Evolutionary conservation across 2,888 invertebrate species (phyloP), one percentile per base, ranked within the genome.

Genomic region (Conops quadrifasciatus): DNA sequence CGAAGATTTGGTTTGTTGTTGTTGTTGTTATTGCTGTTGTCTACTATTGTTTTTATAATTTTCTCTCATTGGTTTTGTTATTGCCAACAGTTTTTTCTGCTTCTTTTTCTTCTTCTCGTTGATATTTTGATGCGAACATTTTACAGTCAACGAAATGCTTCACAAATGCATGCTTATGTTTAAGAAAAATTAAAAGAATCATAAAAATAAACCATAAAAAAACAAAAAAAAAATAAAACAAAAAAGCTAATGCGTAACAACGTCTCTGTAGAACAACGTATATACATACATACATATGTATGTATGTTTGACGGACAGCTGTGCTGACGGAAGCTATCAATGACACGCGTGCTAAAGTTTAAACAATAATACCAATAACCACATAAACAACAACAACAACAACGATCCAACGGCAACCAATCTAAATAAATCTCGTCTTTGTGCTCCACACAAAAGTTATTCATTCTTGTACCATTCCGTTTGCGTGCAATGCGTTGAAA

Each of bases 271-370:
- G n/a, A n/a, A n/a, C n/a, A n/a, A n/a, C n/a, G n/a, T n/a, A n/a
- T n/a, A n/a, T n/a, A n/a, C n/a, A n/a, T n/a, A n/a, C n/a, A n/a
- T n/a, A n/a, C n/a, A n/a, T n/a, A n/a, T n/a, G n/a, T n/a, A n/a
- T n/a, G n/a, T 16, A 58, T 26, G 15, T 21, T 16, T 26, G 15
- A 58, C 58, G 4, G 58, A 58, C 62, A 11, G 62, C 36, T 62
- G 62, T 11, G 15, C 43, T 36, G 43, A 43, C 62, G 24, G 43
- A 43, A 43, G 21, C 11, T 30, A 9, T 36, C 24, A 62, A 36
- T 62, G 62, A 43, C 43, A 26, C 62, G 62, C 43, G 62, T 62
- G 62, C 36, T 62, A n/a, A 43, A n/a, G 36, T 4, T 19, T 21
- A 62, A 62, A 62, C 11, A 19, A 62, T 3, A 62, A 62, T 3